A percentile compares a stretch with the other conserved stretches of the same genome.
Conservation (phyloP, 2,797 vertebrate species). For the Triplophysa yarkandensis region DNA sequence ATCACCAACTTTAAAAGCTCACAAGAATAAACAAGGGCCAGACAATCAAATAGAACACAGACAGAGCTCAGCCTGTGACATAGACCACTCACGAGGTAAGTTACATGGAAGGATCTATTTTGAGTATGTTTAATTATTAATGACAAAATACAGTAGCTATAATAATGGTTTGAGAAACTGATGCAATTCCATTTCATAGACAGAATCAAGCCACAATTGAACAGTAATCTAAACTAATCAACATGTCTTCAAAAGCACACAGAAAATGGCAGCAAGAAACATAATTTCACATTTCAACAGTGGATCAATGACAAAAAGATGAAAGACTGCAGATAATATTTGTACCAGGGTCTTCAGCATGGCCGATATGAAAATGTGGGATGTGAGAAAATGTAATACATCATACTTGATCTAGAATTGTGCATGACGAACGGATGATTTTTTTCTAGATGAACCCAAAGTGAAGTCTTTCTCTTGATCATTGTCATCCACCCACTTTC, state of each 20-base stretch:
- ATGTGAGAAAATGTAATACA: slow-evolving; percentile 23
- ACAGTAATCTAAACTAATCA: background rate
- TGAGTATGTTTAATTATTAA: background rate
- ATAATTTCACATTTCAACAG: slow-evolving; percentile 3
- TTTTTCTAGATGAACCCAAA: slow-evolving; percentile 19
- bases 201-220: background rate
- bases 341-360: background rate
- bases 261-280: background rate
- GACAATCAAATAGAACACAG: slow-evolving; percentile 63
- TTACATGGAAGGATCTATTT: slow-evolving; percentile 7
- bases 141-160: background rate
- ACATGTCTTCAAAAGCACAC: too few species aligned
- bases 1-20: background rate
- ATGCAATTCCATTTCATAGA: background rate
- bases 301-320: slow-evolving; percentile 15
- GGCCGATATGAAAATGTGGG: slow-evolving; percentile 34
- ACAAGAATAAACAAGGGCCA: slow-evolving; percentile 1
- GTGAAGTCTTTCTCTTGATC: slow-evolving; percentile 62
- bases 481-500: slow-evolving; percentile 78
- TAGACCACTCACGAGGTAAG: slow-evolving; percentile 33
- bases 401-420: slow-evolving; percentile 1
- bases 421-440: background rate
- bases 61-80: slow-evolving; percentile 20
- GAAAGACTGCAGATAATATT: background rate
- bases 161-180: background rate